Evolutionary conservation across 2,888 invertebrate species (phyloP), one percentile per base, ranked within the genome.

Genomic region (Spodoptera picta): DNA sequence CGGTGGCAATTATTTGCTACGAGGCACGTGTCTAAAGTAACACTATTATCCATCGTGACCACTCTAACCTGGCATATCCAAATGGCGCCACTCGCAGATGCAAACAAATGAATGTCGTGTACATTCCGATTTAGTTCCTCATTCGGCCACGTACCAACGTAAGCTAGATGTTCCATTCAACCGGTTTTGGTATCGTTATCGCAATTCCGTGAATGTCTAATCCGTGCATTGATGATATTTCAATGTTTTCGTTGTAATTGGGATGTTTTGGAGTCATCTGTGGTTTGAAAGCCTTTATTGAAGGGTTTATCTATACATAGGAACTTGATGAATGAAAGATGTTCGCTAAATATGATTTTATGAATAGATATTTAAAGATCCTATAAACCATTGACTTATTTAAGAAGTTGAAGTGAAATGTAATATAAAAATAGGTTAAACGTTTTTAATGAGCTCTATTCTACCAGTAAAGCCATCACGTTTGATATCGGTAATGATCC

Each of bases 1-100:
- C 31, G 41, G 45, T 43, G 57, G 54, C 58, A 71, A 70, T 70
- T 70, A 70, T 61, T 70, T 65, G n/a, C 60, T 70, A 70, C 50
- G 65, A 70, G 58, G 36, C 50, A 51, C 31, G 56, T 70, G 57
- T 70, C 53, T 50, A 54, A 60, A 57, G 65, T 60, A 60, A 54
- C 54, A 46, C n/a, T 46, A 58, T 50, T 62, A 51, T 42, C 47
- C 36, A 36, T 10, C 4, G 2, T 41, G 36, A 1, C 53, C 63
- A 63, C 43, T 44, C 12, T 57, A 31, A 2, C 14, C 27, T 19
- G 56, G 27, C 31, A 44, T 31, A 19, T 49, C 19, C 7, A 27
- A 10, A 7, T 27, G 31, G 49, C 43, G 57, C 19, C 49, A 19
- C 31, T 43, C 31, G 49, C 41, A 5, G 11, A 44, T 3, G 19